phyloP scores from a whole-genome alignment of 1,140 invertebrate genomes.

The Drosophila yakuba region DNA sequence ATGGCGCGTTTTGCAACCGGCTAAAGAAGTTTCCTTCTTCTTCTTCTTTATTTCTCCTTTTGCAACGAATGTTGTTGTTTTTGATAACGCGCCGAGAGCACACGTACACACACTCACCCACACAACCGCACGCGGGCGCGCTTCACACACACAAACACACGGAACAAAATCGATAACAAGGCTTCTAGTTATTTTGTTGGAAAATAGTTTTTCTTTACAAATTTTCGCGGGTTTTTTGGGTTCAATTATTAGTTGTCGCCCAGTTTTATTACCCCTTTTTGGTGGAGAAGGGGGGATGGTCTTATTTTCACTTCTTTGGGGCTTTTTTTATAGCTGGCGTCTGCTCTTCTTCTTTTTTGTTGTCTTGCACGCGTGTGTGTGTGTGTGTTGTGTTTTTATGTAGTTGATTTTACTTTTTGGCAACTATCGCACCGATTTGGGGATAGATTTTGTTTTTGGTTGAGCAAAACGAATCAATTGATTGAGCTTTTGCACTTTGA shows the following conservation, averaged over 20 bases:
- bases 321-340: slow-evolving; percentile 2
- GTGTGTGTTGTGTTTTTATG: slow-evolving; percentile 18
- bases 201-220: slow-evolving; percentile 2
- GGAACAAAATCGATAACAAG: slow-evolving; percentile 34
- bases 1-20: slow-evolving; percentile 17
- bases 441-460: slow-evolving; percentile 21
- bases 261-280: neutral
- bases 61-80: slow-evolving; percentile 4
- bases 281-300: neutral
- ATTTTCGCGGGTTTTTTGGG: slow-evolving; percentile 20
- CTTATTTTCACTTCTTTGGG: neutral
- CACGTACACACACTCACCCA: slow-evolving; percentile 1
- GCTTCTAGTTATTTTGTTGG: slow-evolving; percentile 6
- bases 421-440: slow-evolving; percentile 4
- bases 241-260: slow-evolving; percentile 11
- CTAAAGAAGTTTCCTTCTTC: slow-evolving; percentile 4
- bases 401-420: slow-evolving; percentile 33
- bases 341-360: slow-evolving; percentile 18
- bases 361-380: slow-evolving; percentile 14
- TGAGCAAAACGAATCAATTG: slow-evolving; percentile 22
- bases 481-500: slow-evolving; percentile 16
- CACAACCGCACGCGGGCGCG: slow-evolving; percentile 20
- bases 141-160: slow-evolving; percentile 21
- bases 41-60: neutral
- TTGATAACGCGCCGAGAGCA: slow-evolving; percentile 23